Evolutionary conservation across 2,888 invertebrate species (phyloP).

Genomic region (Stenotaenia linearis): DNA sequence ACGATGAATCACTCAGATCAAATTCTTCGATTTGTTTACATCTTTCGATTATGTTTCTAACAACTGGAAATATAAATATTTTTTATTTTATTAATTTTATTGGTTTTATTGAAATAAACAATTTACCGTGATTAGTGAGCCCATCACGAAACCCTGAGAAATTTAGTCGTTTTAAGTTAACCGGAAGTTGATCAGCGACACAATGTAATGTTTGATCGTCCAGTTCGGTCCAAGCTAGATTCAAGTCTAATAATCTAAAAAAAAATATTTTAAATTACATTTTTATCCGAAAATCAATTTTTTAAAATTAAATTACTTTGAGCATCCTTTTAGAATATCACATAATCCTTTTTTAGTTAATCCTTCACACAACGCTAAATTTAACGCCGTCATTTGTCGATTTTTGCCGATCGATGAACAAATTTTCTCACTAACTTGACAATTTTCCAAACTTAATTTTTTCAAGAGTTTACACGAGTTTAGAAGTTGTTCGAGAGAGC

Average conservation of each 20-base stretch:
- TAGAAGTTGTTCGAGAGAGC: slow-evolving; percentile 51
- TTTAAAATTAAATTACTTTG: slow-evolving; percentile 49
- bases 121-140: slow-evolving; percentile 64
- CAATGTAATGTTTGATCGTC: not conserved
- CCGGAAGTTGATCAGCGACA: slow-evolving; percentile 59
- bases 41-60: slow-evolving; percentile 57
- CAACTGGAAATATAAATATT: slow-evolving; percentile 55
- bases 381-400: slow-evolving; percentile 66
- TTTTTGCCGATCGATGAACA: slow-evolving; percentile 63
- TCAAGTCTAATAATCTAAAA: slow-evolving; percentile 56
- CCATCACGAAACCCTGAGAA: slow-evolving; percentile 73
- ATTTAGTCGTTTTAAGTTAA: slow-evolving; percentile 65
- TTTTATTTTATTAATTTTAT: too few species aligned
- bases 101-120: too few species aligned
- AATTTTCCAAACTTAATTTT: slow-evolving; percentile 79
- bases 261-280: not conserved
- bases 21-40: slow-evolving; percentile 72
- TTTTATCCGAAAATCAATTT: slow-evolving; percentile 53
- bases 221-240: slow-evolving; percentile 70
- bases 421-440: slow-evolving; percentile 59
- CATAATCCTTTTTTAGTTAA: slow-evolving; percentile 60
- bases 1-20: slow-evolving; percentile 81
- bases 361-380: slow-evolving; percentile 75
- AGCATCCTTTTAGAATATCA: slow-evolving; percentile 53
- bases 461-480: slow-evolving; percentile 62